Conservation (phyloP, 1,140 invertebrate species). For the Calephelis virginiensis region DNA sequence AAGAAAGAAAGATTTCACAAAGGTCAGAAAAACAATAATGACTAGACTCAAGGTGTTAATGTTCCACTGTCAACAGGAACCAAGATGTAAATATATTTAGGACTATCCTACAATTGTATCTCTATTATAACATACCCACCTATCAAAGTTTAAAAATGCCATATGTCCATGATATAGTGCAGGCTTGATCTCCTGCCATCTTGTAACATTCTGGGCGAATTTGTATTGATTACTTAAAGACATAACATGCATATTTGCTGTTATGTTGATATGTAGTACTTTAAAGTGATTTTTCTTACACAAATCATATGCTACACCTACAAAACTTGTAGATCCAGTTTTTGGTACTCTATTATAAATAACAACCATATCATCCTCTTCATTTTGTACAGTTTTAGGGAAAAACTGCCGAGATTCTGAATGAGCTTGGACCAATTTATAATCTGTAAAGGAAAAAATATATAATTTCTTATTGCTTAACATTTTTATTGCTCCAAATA, state of each 20-base stretch:
- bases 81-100: too few relatives aligned
- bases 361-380: slow-evolving; percentile 85
- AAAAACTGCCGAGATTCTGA: slow-evolving; percentile 59
- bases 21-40: too few relatives aligned
- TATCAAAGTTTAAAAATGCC: slow-evolving; percentile 96
- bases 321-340: slow-evolving; percentile 99
- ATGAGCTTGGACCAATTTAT: slow-evolving; percentile 56
- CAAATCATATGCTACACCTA: slow-evolving; percentile 97
- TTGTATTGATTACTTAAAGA: slow-evolving; percentile 94
- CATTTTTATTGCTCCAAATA: background rate
- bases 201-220: slow-evolving; percentile 94
- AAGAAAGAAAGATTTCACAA: too few relatives aligned
- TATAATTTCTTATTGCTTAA: slow-evolving; percentile 10
- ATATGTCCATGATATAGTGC: slow-evolving; percentile 98
- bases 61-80: too few relatives aligned
- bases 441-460: slow-evolving; percentile 56
- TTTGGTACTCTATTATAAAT: slow-evolving; percentile 99
- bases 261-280: slow-evolving; percentile 96
- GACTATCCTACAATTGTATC: background rate
- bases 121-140: slow-evolving; percentile 76
- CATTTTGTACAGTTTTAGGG: slow-evolving; percentile 45
- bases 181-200: slow-evolving; percentile 93
- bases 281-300: slow-evolving; percentile 94
- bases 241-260: slow-evolving; percentile 95
- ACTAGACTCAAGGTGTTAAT: too few relatives aligned